Evolutionary conservation across 2,113 vertebrate species (phyloP).

Genomic region (Petromus typicus): DNA sequence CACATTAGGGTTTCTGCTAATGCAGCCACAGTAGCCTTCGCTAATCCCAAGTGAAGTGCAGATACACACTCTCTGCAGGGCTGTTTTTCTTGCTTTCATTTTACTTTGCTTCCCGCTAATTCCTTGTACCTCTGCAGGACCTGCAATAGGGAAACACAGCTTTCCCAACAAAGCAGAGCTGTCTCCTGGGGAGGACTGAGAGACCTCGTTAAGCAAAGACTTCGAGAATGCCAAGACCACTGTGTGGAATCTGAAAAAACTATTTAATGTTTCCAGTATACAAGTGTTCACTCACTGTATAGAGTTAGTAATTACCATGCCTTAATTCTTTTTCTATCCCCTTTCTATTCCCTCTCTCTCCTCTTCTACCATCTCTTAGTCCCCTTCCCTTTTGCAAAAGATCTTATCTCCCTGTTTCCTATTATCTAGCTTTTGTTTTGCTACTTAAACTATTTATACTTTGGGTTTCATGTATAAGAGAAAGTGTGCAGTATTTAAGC

Average conservation of each 20-base stretch:
- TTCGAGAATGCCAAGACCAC: background rate
- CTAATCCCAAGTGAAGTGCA: background rate
- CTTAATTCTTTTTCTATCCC: background rate
- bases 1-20: background rate
- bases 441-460: background rate
- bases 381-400: background rate
- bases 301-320: background rate
- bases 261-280: background rate
- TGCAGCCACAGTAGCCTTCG: background rate
- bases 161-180: background rate
- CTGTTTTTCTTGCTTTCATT: background rate
- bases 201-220: too few species aligned
- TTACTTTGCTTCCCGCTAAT: constrained; percentile 3
- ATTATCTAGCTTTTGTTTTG: background rate
- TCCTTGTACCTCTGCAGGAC: background rate
- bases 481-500: background rate
- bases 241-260: background rate
- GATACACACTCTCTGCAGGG: background rate
- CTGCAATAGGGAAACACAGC: background rate
- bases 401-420: background rate
- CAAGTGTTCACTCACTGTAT: background rate
- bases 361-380: background rate
- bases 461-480: background rate
- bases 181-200: background rate
- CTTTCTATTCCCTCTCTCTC: background rate